Percentiles rank a stretch among this genome's conserved stretches.
phyloP scores from a whole-genome alignment of 1,140 invertebrate genomes.

The Doryteuthis pealeii region DNA sequence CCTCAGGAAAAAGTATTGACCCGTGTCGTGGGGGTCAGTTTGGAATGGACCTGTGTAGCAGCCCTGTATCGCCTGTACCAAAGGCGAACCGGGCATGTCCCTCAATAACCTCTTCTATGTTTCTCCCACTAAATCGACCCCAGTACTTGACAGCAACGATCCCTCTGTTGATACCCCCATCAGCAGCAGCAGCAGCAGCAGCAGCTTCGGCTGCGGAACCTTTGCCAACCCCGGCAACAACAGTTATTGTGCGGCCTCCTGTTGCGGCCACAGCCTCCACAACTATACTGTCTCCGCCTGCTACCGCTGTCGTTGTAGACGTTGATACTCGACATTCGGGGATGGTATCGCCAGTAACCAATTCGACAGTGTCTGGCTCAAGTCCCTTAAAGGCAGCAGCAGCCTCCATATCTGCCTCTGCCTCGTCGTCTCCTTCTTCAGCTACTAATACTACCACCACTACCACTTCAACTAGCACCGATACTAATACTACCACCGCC shows the following conservation, averaged over 20 bases:
- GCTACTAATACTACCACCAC: not conserved
- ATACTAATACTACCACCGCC: not conserved
- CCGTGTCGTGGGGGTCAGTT: not conserved
- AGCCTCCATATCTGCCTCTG: too few species aligned
- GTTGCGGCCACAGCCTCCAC: not conserved
- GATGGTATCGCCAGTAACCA: slow-evolving; percentile 37
- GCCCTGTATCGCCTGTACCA: slow-evolving; percentile 41
- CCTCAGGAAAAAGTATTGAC: not conserved
- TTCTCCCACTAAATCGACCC: slow-evolving; percentile 17
- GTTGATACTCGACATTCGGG: slow-evolving; percentile 25
- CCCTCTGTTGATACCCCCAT: not conserved
- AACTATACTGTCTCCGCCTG: slow-evolving; percentile 30
- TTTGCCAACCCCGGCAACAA: not conserved
- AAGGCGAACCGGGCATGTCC: slow-evolving; percentile 26
- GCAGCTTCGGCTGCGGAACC: not conserved
- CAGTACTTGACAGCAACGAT: not conserved
- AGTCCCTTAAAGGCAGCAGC: too few species aligned
- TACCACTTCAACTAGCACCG: not conserved
- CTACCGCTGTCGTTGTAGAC: slow-evolving; percentile 36
- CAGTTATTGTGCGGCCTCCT: not conserved
- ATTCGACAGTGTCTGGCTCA: slow-evolving; percentile 32
- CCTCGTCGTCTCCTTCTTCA: too few species aligned
- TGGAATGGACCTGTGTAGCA: slow-evolving; percentile 20
- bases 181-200: not conserved
- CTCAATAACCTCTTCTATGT: slow-evolving; percentile 15